phyloP scores from a whole-genome alignment of 2,797 vertebrate species.

The Tragopan temminckii region DNA sequence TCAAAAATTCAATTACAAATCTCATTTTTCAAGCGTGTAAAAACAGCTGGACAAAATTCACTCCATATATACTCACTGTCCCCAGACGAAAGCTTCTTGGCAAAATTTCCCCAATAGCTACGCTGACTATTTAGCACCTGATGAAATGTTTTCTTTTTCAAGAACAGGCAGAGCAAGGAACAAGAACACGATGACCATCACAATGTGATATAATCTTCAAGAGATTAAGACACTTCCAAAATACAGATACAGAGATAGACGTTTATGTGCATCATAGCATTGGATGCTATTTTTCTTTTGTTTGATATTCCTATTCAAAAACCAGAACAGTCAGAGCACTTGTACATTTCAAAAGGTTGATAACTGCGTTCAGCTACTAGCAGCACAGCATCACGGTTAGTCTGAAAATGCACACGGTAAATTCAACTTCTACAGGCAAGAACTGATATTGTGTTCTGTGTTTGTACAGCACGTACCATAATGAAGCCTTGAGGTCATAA shows the following conservation, averaged over 20 bases:
- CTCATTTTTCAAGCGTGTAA: not conserved
- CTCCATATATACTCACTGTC: not conserved
- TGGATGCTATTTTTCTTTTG: not conserved
- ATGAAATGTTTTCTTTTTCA: not conserved
- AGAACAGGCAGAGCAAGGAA: not conserved
- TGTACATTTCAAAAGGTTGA: not conserved
- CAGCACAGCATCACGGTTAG: not conserved
- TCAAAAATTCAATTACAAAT: constrained; percentile 1
- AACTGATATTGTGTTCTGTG: not conserved
- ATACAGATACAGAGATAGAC: not conserved
- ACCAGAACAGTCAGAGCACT: not conserved
- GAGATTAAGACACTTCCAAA: not conserved
- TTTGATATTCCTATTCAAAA: not conserved
- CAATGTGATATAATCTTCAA: not conserved
- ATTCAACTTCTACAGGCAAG: not conserved
- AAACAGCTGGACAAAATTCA: not conserved
- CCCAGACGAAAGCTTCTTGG: not conserved
- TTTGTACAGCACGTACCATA: not conserved
- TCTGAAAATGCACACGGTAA: not conserved
- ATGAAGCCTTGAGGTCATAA: not conserved
- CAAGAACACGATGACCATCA: not conserved
- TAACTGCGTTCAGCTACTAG: not conserved
- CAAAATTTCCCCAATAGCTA: not conserved
- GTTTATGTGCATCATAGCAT: not conserved
- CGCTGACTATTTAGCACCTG: not conserved